Conservation (phyloP, 1,140 invertebrate species). For the Ericerus pela region DNA sequence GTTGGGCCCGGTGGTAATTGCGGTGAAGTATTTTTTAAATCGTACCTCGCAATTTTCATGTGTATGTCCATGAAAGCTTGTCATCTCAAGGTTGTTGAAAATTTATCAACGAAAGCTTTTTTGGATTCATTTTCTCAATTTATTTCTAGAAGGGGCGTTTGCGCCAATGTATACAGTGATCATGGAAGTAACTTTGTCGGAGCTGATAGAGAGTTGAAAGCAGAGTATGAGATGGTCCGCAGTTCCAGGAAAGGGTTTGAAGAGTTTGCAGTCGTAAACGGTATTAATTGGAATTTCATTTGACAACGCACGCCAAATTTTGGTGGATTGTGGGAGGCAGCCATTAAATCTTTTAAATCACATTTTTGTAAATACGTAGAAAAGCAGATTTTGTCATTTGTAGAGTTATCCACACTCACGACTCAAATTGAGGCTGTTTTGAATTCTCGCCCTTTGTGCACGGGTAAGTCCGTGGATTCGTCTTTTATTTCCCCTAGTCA, state of each 20-base stretch:
- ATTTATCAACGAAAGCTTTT: slow-evolving; percentile 26
- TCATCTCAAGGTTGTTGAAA: slow-evolving; percentile 27
- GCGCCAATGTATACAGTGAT: slow-evolving; percentile 25
- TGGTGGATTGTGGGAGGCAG: slow-evolving; percentile 26
- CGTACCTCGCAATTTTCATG: slow-evolving; percentile 26
- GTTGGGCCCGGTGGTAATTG: slow-evolving; percentile 20
- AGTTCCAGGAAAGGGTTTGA: slow-evolving; percentile 18
- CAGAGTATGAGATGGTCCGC: slow-evolving; percentile 8
- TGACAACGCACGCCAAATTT: slow-evolving; percentile 23
- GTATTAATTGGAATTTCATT: slow-evolving; percentile 23
- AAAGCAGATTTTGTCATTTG: slow-evolving; percentile 15
- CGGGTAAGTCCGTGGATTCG: too few species aligned
- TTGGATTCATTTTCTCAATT: slow-evolving; percentile 26
- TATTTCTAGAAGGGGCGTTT: slow-evolving; percentile 23
- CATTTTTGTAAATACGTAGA: slow-evolving; percentile 19
- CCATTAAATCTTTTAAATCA: slow-evolving; percentile 24
- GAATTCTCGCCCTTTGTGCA: slow-evolving; percentile 12
- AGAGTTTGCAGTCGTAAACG: not conserved
- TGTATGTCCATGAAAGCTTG: slow-evolving; percentile 27
- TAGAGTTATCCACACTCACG: slow-evolving; percentile 17
- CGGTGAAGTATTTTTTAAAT: too few species aligned
- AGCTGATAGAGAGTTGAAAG: slow-evolving; percentile 24
- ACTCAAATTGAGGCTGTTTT: slow-evolving; percentile 14
- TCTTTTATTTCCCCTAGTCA: too few species aligned
- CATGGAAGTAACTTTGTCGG: slow-evolving; percentile 29